Evolutionary conservation across 2,113 vertebrate genomes (phyloP).

Genomic region (Nyctibius bracteatus): DNA sequence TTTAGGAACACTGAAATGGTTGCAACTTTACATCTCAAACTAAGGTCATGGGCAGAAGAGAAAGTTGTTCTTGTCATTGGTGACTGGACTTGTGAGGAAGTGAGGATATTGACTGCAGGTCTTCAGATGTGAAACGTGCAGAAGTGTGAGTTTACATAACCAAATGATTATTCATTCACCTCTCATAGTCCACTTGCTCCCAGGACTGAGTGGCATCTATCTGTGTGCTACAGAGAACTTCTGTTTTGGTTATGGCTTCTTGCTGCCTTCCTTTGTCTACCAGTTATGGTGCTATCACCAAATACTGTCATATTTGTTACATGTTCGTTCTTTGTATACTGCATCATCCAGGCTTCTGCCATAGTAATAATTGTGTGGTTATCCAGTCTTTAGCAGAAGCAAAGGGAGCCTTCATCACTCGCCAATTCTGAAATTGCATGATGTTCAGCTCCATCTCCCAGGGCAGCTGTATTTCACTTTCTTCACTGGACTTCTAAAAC

Average conservation of each 20-base stretch:
- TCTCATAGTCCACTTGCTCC: neutral
- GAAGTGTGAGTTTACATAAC: neutral
- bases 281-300: neutral
- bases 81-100: neutral
- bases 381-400: neutral
- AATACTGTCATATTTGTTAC: neutral
- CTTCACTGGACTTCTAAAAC: neutral
- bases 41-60: neutral
- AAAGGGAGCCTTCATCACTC: neutral
- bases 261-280: neutral
- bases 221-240: neutral
- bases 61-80: neutral
- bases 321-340: neutral
- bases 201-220: neutral
- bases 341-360: neutral
- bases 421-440: neutral
- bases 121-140: neutral
- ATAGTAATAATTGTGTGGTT: neutral
- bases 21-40: neutral
- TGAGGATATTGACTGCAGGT: neutral
- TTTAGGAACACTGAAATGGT: neutral
- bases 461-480: neutral
- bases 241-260: neutral
- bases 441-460: neutral
- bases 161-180: neutral